phyloP scores from a whole-genome alignment of 2,888 invertebrate genomes.

The Melieria crassipennis region DNA sequence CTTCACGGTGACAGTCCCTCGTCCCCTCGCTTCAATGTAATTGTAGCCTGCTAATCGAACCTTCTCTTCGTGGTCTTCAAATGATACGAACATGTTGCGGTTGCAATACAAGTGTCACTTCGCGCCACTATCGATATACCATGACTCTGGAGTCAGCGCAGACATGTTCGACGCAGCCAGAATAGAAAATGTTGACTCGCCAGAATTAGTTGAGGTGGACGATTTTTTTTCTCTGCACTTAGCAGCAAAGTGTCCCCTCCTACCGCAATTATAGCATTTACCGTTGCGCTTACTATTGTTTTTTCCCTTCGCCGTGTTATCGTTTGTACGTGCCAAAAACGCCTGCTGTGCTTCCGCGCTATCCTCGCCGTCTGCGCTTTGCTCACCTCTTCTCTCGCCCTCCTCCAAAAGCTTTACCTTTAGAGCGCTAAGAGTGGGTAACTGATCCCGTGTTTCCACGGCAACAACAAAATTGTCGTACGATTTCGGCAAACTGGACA shows the following conservation, averaged over 20 bases:
- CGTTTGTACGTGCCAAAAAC: neutral
- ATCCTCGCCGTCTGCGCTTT: neutral
- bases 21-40: neutral
- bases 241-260: neutral
- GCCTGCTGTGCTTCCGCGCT: neutral
- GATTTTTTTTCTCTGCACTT: neutral
- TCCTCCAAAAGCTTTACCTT: no score
- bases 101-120: neutral
- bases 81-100: neutral
- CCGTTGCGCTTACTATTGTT: no score
- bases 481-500: conserved; percentile 3
- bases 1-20: neutral
- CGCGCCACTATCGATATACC: neutral
- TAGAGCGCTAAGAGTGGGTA: conserved; percentile 4
- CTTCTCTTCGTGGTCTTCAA: neutral
- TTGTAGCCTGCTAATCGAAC: neutral
- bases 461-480: conserved; percentile 29
- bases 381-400: no score
- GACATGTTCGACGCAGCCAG: neutral
- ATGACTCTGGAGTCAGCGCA: neutral
- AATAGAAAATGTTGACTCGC: neutral
- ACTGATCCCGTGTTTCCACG: conserved; percentile 17
- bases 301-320: neutral
- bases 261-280: neutral
- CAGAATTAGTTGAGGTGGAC: neutral